Conservation (phyloP, 1,140 invertebrate genomes). For the Drosophila albomicans region DNA sequence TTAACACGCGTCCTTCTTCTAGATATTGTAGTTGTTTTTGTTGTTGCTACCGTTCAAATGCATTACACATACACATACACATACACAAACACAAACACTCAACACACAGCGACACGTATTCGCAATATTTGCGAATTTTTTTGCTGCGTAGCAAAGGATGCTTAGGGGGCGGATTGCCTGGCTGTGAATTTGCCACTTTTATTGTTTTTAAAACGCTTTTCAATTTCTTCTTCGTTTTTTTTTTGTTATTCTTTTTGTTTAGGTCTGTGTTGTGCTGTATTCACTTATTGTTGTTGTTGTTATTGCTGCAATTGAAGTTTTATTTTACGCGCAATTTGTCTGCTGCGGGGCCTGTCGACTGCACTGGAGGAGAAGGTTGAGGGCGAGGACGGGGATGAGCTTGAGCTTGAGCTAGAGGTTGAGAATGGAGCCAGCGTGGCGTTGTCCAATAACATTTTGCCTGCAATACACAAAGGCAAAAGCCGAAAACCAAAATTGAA, state of each 20-base stretch:
- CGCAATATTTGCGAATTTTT: constrained; percentile 53
- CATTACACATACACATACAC: constrained; percentile 31
- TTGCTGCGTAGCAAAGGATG: constrained; percentile 4
- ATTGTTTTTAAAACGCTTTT: constrained; percentile 64
- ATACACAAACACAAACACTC: constrained; percentile 2
- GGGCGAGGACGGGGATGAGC: not conserved
- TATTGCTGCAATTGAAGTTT: constrained; percentile 57
- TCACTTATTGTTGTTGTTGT: constrained; percentile 26
- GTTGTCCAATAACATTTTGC: constrained; percentile 47
- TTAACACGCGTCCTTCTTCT: constrained; percentile 43
- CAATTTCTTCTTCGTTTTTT: constrained; percentile 35
- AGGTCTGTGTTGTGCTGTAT: constrained; percentile 1
- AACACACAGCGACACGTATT: constrained; percentile 38
- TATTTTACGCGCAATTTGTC: constrained; percentile 62
- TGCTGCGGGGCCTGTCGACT: constrained; percentile 11
- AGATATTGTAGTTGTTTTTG: not conserved
- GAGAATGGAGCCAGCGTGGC: not conserved
- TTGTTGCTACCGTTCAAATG: constrained; percentile 40
- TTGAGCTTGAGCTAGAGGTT: no score
- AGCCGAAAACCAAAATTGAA: constrained; percentile 56
- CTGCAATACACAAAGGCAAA: constrained; percentile 48
- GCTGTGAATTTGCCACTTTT: constrained; percentile 58
- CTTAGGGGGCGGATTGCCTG: not conserved
- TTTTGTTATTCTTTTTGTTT: not conserved
- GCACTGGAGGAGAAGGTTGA: not conserved